Evolutionary conservation across 2,113 vertebrate genomes (phyloP).

Genomic region (Colinus virginianus): DNA sequence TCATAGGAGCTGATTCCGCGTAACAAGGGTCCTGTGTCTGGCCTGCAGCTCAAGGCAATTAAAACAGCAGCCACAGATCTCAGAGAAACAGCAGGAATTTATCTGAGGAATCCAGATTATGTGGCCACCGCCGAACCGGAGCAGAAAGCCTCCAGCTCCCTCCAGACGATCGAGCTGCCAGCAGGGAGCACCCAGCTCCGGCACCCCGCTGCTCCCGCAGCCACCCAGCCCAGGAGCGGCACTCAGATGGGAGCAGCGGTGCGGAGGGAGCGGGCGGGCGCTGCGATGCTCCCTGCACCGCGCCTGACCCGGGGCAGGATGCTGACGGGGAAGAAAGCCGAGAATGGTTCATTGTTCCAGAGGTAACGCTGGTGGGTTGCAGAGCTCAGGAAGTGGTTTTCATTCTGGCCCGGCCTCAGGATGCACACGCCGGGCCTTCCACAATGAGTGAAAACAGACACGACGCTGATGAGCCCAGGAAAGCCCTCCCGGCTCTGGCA

Average conservation of each 20-base stretch:
- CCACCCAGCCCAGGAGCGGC: rapidly evolving
- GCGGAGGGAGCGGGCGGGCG: rapidly evolving
- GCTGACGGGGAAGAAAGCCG: background rate
- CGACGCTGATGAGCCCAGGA: background rate
- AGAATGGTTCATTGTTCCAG: background rate
- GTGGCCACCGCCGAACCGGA: conserved; percentile 33
- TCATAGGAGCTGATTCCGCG: conserved; percentile 41
- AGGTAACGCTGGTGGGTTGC: rapidly evolving
- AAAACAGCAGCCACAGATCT: conserved; percentile 52
- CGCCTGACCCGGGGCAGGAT: background rate
- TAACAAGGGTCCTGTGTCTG: conserved; percentile 73
- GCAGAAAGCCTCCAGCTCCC: conserved; percentile 13
- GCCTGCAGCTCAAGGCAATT: conserved; percentile 25
- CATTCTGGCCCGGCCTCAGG: background rate
- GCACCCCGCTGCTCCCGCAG: background rate
- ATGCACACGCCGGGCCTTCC: rapidly evolving
- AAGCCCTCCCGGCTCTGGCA: background rate
- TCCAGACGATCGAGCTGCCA: background rate
- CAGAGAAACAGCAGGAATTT: conserved; percentile 58
- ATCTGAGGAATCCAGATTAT: conserved; percentile 61
- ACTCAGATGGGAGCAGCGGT: background rate
- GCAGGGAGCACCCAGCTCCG: background rate
- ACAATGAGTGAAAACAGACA: background rate
- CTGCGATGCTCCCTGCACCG: rapidly evolving
- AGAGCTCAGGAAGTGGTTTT: background rate